Base-by-base conservation (phyloP, 2,113 vertebrate genomes). In the Pundamilia nyererei region DNA sequence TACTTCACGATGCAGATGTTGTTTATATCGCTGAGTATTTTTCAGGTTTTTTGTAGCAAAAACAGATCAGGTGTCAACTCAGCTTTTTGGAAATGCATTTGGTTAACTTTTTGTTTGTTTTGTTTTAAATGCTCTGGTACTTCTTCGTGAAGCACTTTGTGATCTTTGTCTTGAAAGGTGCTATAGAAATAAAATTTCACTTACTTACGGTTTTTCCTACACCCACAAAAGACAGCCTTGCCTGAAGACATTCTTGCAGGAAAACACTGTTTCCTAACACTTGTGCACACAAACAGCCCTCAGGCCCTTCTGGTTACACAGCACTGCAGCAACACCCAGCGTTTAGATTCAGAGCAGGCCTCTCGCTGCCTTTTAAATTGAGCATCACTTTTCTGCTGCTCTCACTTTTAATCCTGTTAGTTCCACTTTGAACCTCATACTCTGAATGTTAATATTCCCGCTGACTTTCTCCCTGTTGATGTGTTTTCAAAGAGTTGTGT, bases 351-450 rank as follows among this genome's bases (percentile, higher is more conserved):
- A 70, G 38, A 3, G 9, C 81, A 79, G 79, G 51, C 62, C 56
- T 54, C 82, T 87, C 9, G 9, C 68, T 90, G 81, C 77, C 45
- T 82, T 65, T 47, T 56, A 75, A 75, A 60, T 72, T n/a, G 29
- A 60, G 81, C 82, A 68, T 89, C 86, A 85, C 65, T 80, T 53
- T 65, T 86, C 40, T 45, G 54, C 80, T 19, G 42, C 56, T 85
- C 84, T 85, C 56, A 60, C 82, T 82, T 90, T 91, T 87, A 86
- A 93, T 93, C 91, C 72, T 11, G 40, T 93, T 85, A 49, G 82
- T 89, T 93, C 84, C 65, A 45, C 84, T 80, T 86, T 87, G 40
- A 90, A 82, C 80, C 45, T 56, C 81, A 49, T 88, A 60, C 49
- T 31, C 54, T 53, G 87, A 83, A 81, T 92, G 24, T 86, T 42